phyloP scores from a whole-genome alignment of 2,113 vertebrate species.

The Microtus pennsylvanicus region DNA sequence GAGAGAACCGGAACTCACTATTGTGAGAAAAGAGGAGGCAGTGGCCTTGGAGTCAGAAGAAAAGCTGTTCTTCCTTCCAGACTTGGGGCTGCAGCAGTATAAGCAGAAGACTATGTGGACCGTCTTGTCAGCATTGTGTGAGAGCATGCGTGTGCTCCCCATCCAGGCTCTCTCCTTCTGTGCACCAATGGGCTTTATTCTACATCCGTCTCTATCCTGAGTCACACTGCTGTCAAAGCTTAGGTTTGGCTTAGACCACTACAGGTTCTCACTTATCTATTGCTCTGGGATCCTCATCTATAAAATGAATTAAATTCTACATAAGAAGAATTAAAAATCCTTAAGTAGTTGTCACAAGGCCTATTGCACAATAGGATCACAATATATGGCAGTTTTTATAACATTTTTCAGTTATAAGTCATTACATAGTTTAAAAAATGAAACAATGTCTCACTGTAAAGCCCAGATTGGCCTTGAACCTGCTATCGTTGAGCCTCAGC shows the following conservation, averaged over 20 bases:
- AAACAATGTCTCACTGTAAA: background rate
- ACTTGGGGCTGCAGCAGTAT: background rate
- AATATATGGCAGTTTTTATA: background rate
- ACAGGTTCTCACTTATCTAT: background rate
- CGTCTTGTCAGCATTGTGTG: background rate
- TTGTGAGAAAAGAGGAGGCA: background rate
- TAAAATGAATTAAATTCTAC: background rate
- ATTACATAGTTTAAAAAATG: background rate
- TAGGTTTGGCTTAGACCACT: background rate
- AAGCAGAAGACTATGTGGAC: background rate
- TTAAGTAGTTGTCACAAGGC: background rate
- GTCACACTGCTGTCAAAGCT: background rate
- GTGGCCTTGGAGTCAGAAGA: background rate
- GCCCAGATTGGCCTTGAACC: background rate
- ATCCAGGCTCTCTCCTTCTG: background rate
- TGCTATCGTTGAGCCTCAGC: background rate
- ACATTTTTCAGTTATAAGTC: conserved; percentile 7
- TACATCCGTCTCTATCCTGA: background rate
- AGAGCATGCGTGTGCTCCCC: background rate
- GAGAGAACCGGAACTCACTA: background rate
- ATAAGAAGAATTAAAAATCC: background rate
- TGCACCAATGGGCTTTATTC: background rate
- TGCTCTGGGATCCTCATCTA: background rate
- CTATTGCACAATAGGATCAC: background rate
- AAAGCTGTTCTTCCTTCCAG: background rate